These are phyloP conservation scores for Amniataba percoides DNA, from an alignment of 2,797 vertebrate genomes.

Conservation along the genomic window DNA sequence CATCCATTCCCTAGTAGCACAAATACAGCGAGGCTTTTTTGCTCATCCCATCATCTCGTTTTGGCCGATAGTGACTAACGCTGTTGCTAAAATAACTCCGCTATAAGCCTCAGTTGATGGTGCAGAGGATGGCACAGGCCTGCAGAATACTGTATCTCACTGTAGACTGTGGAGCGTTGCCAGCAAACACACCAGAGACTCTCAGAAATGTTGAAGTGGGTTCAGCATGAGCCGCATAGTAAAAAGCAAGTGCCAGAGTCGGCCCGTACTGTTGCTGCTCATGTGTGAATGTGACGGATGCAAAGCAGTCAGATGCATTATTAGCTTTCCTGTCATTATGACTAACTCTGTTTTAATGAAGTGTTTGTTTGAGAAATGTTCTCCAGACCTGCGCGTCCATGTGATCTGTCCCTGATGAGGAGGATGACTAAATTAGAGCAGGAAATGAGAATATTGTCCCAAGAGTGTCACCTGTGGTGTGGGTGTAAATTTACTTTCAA, in stretches of 20 bases:
- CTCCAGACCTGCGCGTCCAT: conserved; percentile 27
- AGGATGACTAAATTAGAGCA: conserved; percentile 65
- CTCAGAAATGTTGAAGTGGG: conserved; percentile 55
- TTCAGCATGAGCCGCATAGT: conserved; percentile 59
- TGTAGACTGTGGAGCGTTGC: conserved; percentile 72
- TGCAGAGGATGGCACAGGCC: conserved; percentile 67
- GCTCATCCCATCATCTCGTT: conserved; percentile 51
- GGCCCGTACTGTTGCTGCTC: conserved; percentile 31
- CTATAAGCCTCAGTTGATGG: conserved; percentile 54
- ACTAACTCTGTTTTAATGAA: conserved; percentile 44
- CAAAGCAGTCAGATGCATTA: conserved; percentile 34
- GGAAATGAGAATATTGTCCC: conserved; percentile 66
- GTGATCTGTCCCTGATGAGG: conserved; percentile 54
- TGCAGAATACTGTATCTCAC: conserved; percentile 69
- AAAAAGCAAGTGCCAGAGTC: conserved; percentile 37
- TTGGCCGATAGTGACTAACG: conserved; percentile 58
- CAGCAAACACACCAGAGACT: conserved; percentile 71
- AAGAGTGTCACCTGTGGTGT: conserved; percentile 53
- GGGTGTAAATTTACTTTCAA: conserved; percentile 45
- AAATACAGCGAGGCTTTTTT: conserved; percentile 43
- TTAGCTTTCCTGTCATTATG: conserved; percentile 39
- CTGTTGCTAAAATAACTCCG: conserved; percentile 57
- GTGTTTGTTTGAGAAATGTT: conserved; percentile 58
- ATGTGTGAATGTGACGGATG: conserved; percentile 46
- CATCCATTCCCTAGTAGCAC: conserved; percentile 22